Conservation (phyloP, 2,113 vertebrate genomes). For the Montifringilla adamsi region DNA sequence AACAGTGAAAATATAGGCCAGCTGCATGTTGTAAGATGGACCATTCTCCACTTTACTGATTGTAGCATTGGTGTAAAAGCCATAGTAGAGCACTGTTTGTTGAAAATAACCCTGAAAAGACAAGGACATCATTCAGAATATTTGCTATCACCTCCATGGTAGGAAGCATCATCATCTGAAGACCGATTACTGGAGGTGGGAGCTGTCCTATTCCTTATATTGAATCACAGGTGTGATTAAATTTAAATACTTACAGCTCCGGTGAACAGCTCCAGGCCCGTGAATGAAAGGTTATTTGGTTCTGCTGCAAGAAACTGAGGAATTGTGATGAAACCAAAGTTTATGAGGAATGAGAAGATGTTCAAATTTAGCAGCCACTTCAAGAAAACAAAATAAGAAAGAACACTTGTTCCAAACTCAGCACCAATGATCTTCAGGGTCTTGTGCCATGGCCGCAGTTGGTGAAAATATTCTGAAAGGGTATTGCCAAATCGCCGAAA, state of each 20-base stretch:
- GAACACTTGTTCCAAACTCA: slow-evolving; percentile 89
- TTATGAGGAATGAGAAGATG: slow-evolving; percentile 88
- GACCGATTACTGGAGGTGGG: neutral
- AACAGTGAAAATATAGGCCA: slow-evolving; percentile 93
- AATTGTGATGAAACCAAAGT: slow-evolving; percentile 89
- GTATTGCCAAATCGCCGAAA: slow-evolving; percentile 70
- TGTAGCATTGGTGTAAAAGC: slow-evolving; percentile 82
- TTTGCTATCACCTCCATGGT: neutral
- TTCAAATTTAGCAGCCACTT: slow-evolving; percentile 93
- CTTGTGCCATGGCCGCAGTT: slow-evolving; percentile 78
- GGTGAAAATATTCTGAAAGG: slow-evolving; percentile 62
- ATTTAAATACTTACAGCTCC: slow-evolving; percentile 83
- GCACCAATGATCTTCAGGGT: slow-evolving; percentile 88
- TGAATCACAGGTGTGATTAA: neutral
- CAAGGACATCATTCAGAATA: neutral
- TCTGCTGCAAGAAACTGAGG: slow-evolving; percentile 77
- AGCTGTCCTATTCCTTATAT: neutral
- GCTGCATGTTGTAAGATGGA: slow-evolving; percentile 83
- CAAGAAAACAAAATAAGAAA: slow-evolving; percentile 91
- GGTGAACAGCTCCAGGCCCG: slow-evolving; percentile 86
- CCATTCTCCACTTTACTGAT: neutral
- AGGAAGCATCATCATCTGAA: neutral
- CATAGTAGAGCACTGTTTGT: slow-evolving; percentile 86
- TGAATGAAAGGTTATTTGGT: slow-evolving; percentile 75
- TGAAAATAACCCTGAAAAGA: slow-evolving; percentile 74